Base-by-base conservation (phyloP, 2,113 vertebrate genomes). In the Perccottus glenii region DNA sequence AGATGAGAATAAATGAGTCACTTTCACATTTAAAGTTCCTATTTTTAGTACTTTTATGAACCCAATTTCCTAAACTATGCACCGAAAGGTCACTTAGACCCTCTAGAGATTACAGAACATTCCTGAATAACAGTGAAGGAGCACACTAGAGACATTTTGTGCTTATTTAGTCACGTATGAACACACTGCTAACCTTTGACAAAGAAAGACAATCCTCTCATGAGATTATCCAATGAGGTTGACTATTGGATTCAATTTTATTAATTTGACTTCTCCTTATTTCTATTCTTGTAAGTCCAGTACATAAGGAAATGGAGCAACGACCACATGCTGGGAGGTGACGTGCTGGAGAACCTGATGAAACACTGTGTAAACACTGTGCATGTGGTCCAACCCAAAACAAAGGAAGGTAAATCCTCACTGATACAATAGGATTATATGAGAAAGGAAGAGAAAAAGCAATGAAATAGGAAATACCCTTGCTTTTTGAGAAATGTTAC, bases 291-390 rank as follows among this genome's bases (percentile, higher is more conserved):
- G 6, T 42, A 55, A 47, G 66, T 64, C 72, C 9, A 64, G 56
- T 71, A 84, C 47, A 73, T 76, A 87, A 52, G 14, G 48, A 83
- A 78, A 77, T 47, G 56, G 60, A 43, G 60, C 14, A 67, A 70
- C 63, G 19, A 68, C 67, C 46, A 68, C 59, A 73, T 52, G 68
- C 64, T 57, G 61, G n/a, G 51, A 10, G n/a, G 11, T 68, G 55
- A 46, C 64, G 60, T 27, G n/a, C 27, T 35, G 44, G 14, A 50
- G 40, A 40, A 49, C 45, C 45, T 9, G 0, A 36, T 7, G 14
- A 62, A 63, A 53, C 4, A 9, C 27, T 35, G 32, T 14, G 51
- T 33, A 53, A 53, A 53, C 6, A 53, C 51, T 8, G 51, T 36
- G 5, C 51, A 53, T 35, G 50, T 32, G 32, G 32, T 53, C 32